Evolutionary conservation across 2,797 vertebrate species (phyloP).

Genomic region (Momotus momota): DNA sequence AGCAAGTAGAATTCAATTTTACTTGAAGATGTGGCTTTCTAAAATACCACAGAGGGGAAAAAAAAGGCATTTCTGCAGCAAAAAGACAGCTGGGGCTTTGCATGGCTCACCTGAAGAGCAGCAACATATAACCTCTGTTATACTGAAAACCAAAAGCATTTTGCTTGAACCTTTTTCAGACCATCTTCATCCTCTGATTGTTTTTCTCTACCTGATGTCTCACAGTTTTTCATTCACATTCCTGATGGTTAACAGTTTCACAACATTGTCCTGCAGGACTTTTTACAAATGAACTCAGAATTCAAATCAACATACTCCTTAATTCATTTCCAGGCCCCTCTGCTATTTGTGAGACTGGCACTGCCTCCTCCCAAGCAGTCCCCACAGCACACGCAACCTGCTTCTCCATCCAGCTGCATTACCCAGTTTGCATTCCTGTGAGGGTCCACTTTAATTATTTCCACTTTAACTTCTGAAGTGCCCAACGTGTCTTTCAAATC

Average conservation of each 20-base stretch:
- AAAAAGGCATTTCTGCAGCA: background rate
- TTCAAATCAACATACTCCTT: background rate
- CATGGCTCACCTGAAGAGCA: background rate
- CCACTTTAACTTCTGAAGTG: background rate
- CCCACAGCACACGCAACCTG: background rate
- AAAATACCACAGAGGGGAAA: background rate
- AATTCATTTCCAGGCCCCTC: background rate
- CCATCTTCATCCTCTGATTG: background rate
- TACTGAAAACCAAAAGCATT: background rate
- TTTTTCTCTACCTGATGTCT: background rate
- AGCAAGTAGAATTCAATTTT: background rate
- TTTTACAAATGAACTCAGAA: background rate
- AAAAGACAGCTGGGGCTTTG: background rate
- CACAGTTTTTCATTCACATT: background rate
- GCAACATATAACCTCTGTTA: background rate
- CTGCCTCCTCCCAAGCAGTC: background rate
- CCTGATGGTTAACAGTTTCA: background rate
- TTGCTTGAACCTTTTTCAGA: slow-evolving; percentile 1
- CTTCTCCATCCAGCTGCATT: background rate
- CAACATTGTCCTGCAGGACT: background rate
- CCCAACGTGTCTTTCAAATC: background rate
- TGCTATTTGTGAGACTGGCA: background rate
- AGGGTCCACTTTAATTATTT: background rate
- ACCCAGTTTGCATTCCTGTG: background rate
- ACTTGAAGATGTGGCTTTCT: slow-evolving; percentile 4